Evolutionary conservation across 2,888 invertebrate genomes (phyloP), one percentile per base, ranked within the genome.

Genomic region (Diarsia rubi): DNA sequence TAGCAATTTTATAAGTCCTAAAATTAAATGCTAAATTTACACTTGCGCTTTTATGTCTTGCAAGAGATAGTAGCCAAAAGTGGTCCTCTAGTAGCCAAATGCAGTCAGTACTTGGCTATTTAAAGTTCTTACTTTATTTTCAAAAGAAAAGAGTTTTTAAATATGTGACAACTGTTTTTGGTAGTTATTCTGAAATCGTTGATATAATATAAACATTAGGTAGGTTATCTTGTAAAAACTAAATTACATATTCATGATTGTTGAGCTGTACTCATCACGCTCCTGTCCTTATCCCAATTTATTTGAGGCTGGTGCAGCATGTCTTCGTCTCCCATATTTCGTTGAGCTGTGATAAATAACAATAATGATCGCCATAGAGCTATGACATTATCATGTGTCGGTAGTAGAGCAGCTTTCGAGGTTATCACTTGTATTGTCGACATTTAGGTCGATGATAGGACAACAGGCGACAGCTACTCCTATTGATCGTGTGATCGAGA

Each of bases 401-500:
- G 69, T 66, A 67, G 21, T 82, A 37, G 64, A 76, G 59, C 45
- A 78, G 64, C 79, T 79, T 82, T 87, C 75, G 82, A 85, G 83
- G 86, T 86, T 86, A 87, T 85, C 84, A 63, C n/a, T 42, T 65
- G 65, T 63, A 49, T 65, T 80, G 68, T 52, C 42, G 67, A 65
- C 73, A 85, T 81, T 73, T 80, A 79, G 82, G 86, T 84, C 81
- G 80, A 73, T 75, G 75, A 79, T 84, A 81, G 75, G 77, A 81
- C 75, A 75, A 78, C 84, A 82, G 68, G 75, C 83, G 72, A 86
- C 82, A 79, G 80, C 83, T 87, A 87, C 86, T 83, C 86, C 86
- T 76, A 82, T 87, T 73, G 80, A 86, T 87, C 74, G 63, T 81
- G 79, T 81, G 65, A 73, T 75, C 65, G 81, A 79, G 84, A 81